These are phyloP conservation scores for Mythimna albipuncta DNA, from an alignment of 2,888 invertebrate genomes.

Conservation along the genomic window DNA sequence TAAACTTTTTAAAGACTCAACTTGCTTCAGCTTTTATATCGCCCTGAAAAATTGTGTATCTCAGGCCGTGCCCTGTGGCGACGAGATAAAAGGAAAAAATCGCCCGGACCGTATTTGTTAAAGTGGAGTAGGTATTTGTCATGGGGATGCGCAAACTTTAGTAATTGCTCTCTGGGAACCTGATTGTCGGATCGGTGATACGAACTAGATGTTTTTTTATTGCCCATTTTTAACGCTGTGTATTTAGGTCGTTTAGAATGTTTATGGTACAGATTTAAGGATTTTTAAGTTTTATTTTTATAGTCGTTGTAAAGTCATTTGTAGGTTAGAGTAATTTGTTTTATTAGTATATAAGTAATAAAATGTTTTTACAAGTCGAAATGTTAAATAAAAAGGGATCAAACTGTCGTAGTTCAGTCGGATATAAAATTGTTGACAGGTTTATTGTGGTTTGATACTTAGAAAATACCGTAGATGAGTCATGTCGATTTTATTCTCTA, in stretches of 20 bases:
- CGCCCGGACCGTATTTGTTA: slow-evolving; percentile 85
- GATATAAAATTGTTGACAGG: slow-evolving; percentile 5
- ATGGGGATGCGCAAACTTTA: slow-evolving; percentile 79
- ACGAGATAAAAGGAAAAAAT: slow-evolving; percentile 87
- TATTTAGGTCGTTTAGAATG: slow-evolving; percentile 36
- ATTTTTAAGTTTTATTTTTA: slow-evolving; percentile 17
- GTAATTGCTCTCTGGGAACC: slow-evolving; percentile 85
- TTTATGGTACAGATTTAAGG: slow-evolving; percentile 18
- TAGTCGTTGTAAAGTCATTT: slow-evolving; percentile 36
- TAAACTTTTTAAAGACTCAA: slow-evolving; percentile 90
- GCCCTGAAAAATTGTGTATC: slow-evolving; percentile 90
- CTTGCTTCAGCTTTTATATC: slow-evolving; percentile 84
- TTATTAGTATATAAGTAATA: slow-evolving; percentile 14
- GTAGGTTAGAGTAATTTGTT: slow-evolving; percentile 20
- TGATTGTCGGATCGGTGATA: slow-evolving; percentile 68
- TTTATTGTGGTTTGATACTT: slow-evolving; percentile 15
- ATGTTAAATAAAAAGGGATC: slow-evolving; percentile 12
- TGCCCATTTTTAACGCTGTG: slow-evolving; percentile 37
- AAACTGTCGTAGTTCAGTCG: slow-evolving; percentile 5
- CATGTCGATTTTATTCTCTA: not conserved
- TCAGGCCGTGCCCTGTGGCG: slow-evolving; percentile 82
- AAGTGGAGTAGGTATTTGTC: slow-evolving; percentile 87
- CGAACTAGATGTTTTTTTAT: slow-evolving; percentile 50
- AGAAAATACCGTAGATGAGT: not conserved
- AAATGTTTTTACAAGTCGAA: slow-evolving; percentile 3